Percentiles rank a stretch among this genome's conserved stretches.
Evolutionary conservation across 2,888 invertebrate species (phyloP).

Genomic region (Eubasilissa splendida): DNA sequence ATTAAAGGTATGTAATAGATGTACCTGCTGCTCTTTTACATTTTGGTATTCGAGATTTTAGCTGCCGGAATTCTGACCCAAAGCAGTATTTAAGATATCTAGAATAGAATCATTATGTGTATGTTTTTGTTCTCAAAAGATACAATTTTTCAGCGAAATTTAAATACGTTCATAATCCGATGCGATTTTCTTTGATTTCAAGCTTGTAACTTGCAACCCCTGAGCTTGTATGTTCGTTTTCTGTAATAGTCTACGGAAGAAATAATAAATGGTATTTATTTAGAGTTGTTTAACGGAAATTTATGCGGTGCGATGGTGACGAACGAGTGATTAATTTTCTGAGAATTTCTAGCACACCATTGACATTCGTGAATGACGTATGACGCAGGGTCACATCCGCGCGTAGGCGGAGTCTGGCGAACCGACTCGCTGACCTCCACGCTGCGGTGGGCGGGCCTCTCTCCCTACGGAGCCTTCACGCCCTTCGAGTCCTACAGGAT

Average conservation of each 20-base stretch:
- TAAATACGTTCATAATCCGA: too few relatives aligned
- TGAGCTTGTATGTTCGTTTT: too few relatives aligned
- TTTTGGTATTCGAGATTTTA: too few relatives aligned
- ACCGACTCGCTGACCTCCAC: slow-evolving; percentile 51
- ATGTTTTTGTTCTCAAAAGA: too few relatives aligned
- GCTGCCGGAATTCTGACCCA: too few relatives aligned
- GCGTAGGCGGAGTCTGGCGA: slow-evolving; percentile 49
- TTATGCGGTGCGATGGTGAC: slow-evolving; percentile 4
- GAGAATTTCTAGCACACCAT: slow-evolving; percentile 26
- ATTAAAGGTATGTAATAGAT: too few relatives aligned
- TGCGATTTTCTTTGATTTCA: too few relatives aligned
- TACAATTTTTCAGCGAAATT: too few relatives aligned
- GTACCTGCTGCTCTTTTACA: too few relatives aligned
- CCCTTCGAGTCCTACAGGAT: slow-evolving; percentile 54
- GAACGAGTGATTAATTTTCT: slow-evolving; percentile 24
- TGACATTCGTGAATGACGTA: slow-evolving; percentile 34
- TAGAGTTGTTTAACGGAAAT: not conserved
- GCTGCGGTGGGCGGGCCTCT: slow-evolving; percentile 48
- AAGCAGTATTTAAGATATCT: too few relatives aligned
- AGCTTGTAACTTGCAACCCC: too few relatives aligned
- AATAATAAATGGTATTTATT: not conserved
- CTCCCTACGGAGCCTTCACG: slow-evolving; percentile 52
- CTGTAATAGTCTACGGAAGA: not conserved
- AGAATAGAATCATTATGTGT: too few relatives aligned
- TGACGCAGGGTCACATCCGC: slow-evolving; percentile 42